Percentiles rank a stretch among this genome's conserved stretches.
Evolutionary conservation across 2,797 vertebrate species (phyloP).

Genomic region (Xerus rutilus): DNA sequence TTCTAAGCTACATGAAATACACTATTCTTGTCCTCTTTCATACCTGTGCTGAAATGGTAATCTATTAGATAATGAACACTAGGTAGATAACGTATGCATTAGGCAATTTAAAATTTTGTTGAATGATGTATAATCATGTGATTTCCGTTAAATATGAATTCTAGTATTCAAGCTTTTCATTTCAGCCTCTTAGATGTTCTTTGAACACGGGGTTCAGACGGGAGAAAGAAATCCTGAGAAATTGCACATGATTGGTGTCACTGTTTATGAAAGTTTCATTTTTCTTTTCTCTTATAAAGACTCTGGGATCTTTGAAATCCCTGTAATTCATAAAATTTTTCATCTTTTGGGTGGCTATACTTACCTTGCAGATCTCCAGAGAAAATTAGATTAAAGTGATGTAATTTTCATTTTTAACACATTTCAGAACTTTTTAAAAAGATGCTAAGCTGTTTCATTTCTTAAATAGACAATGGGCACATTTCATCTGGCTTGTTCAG

Average conservation of each 20-base stretch:
- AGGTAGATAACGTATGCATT: conserved; percentile 31
- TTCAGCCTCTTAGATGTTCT: conserved; percentile 51
- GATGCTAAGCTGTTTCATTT: conserved; percentile 13
- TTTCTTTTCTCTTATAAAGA: conserved; percentile 40
- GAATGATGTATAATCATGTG: conserved; percentile 58
- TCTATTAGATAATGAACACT: conserved; percentile 36
- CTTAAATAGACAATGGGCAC: neutral
- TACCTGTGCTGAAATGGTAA: neutral
- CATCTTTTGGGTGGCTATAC: neutral
- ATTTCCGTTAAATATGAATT: conserved; percentile 63
- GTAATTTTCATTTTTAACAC: conserved; percentile 30
- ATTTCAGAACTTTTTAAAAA: neutral
- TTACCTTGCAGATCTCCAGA: conserved; percentile 34
- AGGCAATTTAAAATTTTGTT: conserved; percentile 69
- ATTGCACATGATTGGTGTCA: neutral
- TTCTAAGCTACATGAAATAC: conserved; percentile 29
- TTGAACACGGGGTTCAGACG: conserved; percentile 36
- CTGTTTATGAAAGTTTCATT: conserved; percentile 60
- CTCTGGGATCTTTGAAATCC: conserved; percentile 46
- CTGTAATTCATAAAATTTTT: conserved; percentile 31
- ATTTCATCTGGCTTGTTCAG: neutral
- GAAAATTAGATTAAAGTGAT: conserved; percentile 46
- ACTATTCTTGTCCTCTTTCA: neutral
- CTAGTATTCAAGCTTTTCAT: conserved; percentile 57
- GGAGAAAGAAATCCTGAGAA: conserved; percentile 52